These are phyloP conservation scores for Keiferia lycopersicella DNA, from an alignment of 2,888 invertebrate species.

Conservation along the genomic window DNA sequence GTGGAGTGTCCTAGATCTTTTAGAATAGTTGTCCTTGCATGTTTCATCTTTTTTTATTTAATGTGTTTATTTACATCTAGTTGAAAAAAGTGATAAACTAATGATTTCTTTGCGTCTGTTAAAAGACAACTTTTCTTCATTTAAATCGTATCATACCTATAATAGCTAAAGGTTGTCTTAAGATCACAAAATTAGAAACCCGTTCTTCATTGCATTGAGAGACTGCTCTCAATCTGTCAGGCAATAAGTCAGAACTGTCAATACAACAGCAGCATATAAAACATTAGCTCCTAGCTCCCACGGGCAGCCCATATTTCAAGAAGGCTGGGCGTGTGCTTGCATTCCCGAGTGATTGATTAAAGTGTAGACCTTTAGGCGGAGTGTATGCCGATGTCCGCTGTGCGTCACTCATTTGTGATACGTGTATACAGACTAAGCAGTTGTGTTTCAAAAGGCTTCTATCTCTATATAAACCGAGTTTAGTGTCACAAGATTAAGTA, in stretches of 20 bases:
- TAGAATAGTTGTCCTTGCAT: background rate
- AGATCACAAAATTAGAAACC: background rate
- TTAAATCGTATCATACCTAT: too few species aligned
- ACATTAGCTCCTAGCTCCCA: slow-evolving; percentile 63
- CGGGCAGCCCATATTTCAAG: slow-evolving; percentile 63
- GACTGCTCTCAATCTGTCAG: slow-evolving; percentile 52
- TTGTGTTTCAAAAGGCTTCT: slow-evolving; percentile 21
- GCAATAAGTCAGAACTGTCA: slow-evolving; percentile 71
- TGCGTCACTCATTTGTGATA: slow-evolving; percentile 12
- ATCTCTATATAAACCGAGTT: too few species aligned
- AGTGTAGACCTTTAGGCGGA: slow-evolving; percentile 55
- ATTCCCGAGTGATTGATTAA: slow-evolving; percentile 71
- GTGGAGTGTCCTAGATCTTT: slow-evolving; percentile 48
- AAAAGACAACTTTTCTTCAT: too few species aligned
- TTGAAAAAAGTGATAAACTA: too few species aligned
- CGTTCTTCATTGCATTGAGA: background rate
- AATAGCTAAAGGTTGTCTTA: too few species aligned
- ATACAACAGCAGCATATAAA: slow-evolving; percentile 72
- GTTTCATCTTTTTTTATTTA: background rate
- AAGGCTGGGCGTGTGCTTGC: slow-evolving; percentile 54
- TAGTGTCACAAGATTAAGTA: background rate
- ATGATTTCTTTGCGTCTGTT: too few species aligned
- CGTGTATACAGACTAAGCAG: background rate
- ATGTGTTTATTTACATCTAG: too few species aligned
- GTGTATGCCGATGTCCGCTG: slow-evolving; percentile 41